phyloP scores from a whole-genome alignment of 2,113 vertebrate species.

The Oncorhynchus keta region DNA sequence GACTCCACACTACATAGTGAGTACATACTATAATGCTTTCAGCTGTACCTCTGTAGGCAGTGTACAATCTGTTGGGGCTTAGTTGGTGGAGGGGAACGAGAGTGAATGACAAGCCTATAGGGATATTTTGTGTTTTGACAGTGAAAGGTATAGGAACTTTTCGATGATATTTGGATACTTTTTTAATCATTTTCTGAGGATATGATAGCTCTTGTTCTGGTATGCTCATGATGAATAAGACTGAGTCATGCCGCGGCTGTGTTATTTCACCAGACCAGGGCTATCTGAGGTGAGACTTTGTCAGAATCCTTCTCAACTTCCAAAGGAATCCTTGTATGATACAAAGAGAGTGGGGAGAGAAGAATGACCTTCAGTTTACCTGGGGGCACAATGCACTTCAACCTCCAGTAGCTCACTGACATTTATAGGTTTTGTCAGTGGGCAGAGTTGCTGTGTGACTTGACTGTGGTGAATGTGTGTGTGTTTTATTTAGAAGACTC shows the following conservation, averaged over 20 bases:
- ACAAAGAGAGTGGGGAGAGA: slow-evolving; percentile 15
- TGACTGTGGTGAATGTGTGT: background rate
- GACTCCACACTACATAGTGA: slow-evolving; percentile 66
- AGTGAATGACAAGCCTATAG: background rate
- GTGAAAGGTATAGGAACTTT: too few species aligned
- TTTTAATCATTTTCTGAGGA: background rate
- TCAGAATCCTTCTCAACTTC: slow-evolving; percentile 9
- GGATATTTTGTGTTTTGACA: too few species aligned
- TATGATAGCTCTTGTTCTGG: background rate
- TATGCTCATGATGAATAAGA: background rate
- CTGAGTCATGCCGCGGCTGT: background rate
- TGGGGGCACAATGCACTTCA: slow-evolving; percentile 38
- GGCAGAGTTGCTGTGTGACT: slow-evolving; percentile 46
- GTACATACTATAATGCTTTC: slow-evolving; percentile 29
- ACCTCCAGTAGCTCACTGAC: slow-evolving; percentile 28
- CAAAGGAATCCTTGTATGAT: slow-evolving; percentile 22
- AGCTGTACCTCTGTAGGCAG: background rate
- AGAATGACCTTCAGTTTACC: slow-evolving; percentile 44
- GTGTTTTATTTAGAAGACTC: background rate
- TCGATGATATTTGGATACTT: too few species aligned
- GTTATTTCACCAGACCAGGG: background rate
- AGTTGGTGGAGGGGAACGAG: background rate
- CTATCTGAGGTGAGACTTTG: slow-evolving; percentile 19
- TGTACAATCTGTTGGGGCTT: background rate
- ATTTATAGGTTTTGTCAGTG: slow-evolving; percentile 36